Evolutionary conservation across 2,888 invertebrate genomes (phyloP).

Genomic region (Dolichopus griseipennis): DNA sequence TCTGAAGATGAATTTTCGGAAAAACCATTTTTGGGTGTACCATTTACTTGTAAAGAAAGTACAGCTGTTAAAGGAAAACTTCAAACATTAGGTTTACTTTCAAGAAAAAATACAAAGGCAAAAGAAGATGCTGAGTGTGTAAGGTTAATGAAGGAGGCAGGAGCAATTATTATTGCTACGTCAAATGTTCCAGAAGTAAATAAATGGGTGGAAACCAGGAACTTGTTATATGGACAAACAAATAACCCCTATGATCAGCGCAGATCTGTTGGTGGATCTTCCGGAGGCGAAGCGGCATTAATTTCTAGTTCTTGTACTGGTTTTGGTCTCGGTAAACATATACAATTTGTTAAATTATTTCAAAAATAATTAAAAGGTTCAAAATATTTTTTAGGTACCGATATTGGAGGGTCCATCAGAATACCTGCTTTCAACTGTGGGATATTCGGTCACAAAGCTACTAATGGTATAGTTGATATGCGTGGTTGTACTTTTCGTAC

Average conservation of each 20-base stretch:
- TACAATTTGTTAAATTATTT: too few relatives aligned
- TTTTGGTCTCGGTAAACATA: slow-evolving; percentile 62
- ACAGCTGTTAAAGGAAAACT: slow-evolving; percentile 66
- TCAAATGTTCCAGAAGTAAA: slow-evolving; percentile 94
- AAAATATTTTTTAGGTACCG: slow-evolving; percentile 50
- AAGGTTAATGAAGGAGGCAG: slow-evolving; percentile 60
- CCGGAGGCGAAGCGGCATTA: slow-evolving; percentile 76
- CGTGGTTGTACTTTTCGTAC: slow-evolving; percentile 61
- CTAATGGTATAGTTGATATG: slow-evolving; percentile 49
- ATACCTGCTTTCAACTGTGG: slow-evolving; percentile 83
- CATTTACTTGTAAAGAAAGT: slow-evolving; percentile 87
- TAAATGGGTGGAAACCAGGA: slow-evolving; percentile 82
- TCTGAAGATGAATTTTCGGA: slow-evolving; percentile 54
- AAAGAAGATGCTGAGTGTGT: slow-evolving; percentile 72
- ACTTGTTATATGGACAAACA: slow-evolving; percentile 80
- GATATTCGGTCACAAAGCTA: slow-evolving; percentile 74
- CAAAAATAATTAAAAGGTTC: too few relatives aligned
- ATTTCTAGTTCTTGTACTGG: slow-evolving; percentile 71
- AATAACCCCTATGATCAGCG: slow-evolving; percentile 85
- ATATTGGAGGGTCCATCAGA: slow-evolving; percentile 94
- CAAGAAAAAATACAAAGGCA: slow-evolving; percentile 54
- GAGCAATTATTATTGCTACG: slow-evolving; percentile 76
- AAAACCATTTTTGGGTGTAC: slow-evolving; percentile 80
- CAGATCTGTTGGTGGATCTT: slow-evolving; percentile 83
- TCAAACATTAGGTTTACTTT: slow-evolving; percentile 57